Evolutionary conservation across 2,888 invertebrate genomes (phyloP).

Genomic region (Pogonocherus hispidulus): DNA sequence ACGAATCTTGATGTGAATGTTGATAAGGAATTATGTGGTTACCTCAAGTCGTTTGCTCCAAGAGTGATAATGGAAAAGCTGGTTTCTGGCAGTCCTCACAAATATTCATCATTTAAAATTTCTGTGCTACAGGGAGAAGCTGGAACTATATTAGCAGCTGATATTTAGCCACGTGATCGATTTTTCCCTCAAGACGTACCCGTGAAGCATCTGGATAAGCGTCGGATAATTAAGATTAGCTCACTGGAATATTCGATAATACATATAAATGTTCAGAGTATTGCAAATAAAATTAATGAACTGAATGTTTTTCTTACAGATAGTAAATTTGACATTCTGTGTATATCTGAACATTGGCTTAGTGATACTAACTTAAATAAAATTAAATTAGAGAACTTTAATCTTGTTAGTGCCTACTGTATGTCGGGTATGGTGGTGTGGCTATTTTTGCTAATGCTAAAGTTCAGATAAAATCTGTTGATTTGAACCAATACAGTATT

Average conservation of each 20-base stretch:
- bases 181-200: no score
- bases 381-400: neutral
- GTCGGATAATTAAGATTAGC: neutral
- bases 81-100: neutral
- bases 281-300: constrained; percentile 71
- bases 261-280: constrained; percentile 72
- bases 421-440: neutral
- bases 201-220: no score
- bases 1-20: no score
- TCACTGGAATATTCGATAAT: neutral
- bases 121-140: neutral
- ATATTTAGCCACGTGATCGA: no score
- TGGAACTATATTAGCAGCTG: neutral
- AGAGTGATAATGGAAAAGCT: neutral
- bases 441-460: neutral
- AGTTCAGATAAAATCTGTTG: neutral
- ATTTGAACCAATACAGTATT: neutral
- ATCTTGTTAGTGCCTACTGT: neutral
- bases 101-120: neutral
- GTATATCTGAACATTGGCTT: neutral
- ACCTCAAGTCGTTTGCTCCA: neutral
- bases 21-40: neutral
- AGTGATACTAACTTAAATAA: neutral
- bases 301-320: neutral
- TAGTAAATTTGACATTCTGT: neutral